Evolutionary conservation across 2,797 vertebrate genomes (phyloP).

Genomic region (Emys orbicularis): DNA sequence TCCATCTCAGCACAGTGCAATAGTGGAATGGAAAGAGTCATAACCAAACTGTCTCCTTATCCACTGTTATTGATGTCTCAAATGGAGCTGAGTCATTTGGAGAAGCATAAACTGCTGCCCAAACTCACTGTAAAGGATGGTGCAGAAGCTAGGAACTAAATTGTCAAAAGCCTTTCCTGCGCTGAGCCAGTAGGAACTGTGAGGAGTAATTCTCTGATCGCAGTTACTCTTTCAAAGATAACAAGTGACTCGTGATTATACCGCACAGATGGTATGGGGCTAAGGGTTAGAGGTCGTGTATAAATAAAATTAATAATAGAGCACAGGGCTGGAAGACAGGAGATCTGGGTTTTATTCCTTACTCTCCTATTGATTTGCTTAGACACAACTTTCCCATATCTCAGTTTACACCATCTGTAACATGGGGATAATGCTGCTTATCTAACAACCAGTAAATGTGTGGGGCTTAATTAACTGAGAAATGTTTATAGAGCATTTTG

Average conservation of each 20-base stretch:
- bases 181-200: background rate
- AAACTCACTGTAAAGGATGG: background rate
- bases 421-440: background rate
- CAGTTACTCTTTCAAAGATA: background rate
- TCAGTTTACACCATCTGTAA: too few relatives aligned
- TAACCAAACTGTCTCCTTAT: background rate
- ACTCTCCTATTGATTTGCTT: background rate
- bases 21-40: background rate
- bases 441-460: background rate
- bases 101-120: background rate
- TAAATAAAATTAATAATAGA: background rate
- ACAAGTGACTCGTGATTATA: background rate
- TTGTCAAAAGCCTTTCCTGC: background rate
- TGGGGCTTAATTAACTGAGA: background rate
- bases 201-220: background rate
- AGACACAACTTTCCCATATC: too few relatives aligned
- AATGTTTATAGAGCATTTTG: background rate
- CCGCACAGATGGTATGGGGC: background rate
- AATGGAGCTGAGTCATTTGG: background rate
- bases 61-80: background rate
- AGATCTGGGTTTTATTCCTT: background rate
- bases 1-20: background rate
- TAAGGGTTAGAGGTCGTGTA: background rate
- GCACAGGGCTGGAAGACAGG: background rate
- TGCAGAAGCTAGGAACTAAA: background rate